Evolutionary conservation across 2,797 vertebrate species (phyloP).

Genomic region (Chloroceryle inda): DNA sequence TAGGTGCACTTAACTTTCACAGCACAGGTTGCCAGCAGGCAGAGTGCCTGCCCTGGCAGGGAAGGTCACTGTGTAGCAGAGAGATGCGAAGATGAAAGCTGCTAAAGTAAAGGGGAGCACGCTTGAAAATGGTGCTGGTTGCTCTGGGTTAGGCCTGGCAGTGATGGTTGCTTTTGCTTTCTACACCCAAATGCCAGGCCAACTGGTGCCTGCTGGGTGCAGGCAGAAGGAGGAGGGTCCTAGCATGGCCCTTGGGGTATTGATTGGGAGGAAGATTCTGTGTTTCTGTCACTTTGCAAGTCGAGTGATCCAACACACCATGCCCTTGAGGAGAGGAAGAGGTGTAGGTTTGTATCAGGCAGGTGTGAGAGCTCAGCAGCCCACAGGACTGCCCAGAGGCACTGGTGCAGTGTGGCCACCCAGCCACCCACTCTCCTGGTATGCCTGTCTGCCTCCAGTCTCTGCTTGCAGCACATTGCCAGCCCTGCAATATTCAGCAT

Average conservation of each 20-base stretch:
- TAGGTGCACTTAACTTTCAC: accelerated
- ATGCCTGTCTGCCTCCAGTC: not conserved
- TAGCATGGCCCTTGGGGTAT: not conserved
- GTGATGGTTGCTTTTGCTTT: accelerated
- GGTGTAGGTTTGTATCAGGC: not conserved
- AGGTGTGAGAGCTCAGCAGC: not conserved
- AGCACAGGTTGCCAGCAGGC: accelerated
- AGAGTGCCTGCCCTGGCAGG: accelerated
- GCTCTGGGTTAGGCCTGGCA: not conserved
- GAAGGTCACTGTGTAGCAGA: accelerated
- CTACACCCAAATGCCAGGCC: not conserved
- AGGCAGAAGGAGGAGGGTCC: not conserved
- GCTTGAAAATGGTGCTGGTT: not conserved
- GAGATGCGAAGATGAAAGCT: accelerated
- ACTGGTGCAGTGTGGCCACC: accelerated
- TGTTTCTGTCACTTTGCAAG: not conserved
- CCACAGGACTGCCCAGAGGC: not conserved
- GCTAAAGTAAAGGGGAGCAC: accelerated
- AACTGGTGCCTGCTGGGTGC: not conserved
- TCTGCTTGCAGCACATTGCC: accelerated
- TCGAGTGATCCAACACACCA: not conserved
- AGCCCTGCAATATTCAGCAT: accelerated
- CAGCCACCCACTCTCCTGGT: accelerated
- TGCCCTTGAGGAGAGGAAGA: not conserved
- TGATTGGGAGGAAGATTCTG: accelerated